Conservation (phyloP, 2,888 invertebrate species). For the Diploptera punctata region DNA sequence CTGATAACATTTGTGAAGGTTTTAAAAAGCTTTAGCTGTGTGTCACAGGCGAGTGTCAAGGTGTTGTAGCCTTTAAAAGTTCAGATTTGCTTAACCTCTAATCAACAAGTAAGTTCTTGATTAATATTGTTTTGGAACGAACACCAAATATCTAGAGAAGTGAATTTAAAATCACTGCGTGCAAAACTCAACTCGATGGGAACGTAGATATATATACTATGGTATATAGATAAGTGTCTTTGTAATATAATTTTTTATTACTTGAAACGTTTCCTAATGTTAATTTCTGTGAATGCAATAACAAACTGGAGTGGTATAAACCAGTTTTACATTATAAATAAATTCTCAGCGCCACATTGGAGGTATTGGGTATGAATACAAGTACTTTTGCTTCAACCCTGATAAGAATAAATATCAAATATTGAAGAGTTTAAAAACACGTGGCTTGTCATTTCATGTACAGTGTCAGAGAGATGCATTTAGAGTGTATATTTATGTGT, state of each 20-base stretch:
- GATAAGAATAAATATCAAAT: too few relatives aligned
- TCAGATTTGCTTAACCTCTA: background rate
- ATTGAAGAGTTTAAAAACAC: too few relatives aligned
- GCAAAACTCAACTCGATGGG: conserved; percentile 15
- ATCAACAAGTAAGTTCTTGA: background rate
- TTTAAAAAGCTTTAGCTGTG: conserved; percentile 29
- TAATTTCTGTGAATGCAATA: background rate
- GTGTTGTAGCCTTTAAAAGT: background rate
- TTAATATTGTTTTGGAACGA: conserved; percentile 6
- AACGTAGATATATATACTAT: conserved; percentile 16
- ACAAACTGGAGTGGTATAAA: conserved; percentile 3
- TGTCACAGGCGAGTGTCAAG: conserved; percentile 8
- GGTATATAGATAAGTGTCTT: conserved; percentile 8
- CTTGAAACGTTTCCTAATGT: background rate
- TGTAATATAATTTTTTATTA: conserved; percentile 4
- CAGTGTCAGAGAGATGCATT: too few relatives aligned
- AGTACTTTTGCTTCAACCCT: too few relatives aligned
- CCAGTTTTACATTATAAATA: too few relatives aligned
- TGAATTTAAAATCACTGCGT: conserved; percentile 2
- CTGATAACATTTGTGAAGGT: conserved; percentile 5
- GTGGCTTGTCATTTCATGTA: too few relatives aligned
- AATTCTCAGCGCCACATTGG: too few relatives aligned
- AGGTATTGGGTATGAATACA: too few relatives aligned
- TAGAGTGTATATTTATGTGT: too few relatives aligned
- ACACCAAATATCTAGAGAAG: background rate